phyloP scores from a whole-genome alignment of 1,140 invertebrate genomes.

The Tetragnatha versicolor region DNA sequence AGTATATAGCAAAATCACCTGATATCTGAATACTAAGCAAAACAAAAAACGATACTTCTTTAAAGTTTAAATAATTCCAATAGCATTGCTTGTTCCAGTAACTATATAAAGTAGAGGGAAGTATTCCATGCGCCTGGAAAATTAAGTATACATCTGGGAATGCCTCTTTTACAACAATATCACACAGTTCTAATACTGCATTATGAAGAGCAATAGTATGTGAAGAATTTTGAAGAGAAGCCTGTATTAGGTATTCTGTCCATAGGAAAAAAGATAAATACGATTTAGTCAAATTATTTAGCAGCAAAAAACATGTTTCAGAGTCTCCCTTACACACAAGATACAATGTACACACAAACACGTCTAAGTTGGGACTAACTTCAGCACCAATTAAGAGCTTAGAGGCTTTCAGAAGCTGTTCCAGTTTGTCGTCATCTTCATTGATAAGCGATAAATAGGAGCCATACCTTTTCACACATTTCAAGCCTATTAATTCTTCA shows the following conservation, averaged over 20 bases:
- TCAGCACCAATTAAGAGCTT: not conserved
- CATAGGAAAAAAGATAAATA: conserved; percentile 25
- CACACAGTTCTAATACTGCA: conserved; percentile 15
- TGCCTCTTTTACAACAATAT: conserved; percentile 24
- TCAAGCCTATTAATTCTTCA: conserved; percentile 9
- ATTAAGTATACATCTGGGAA: conserved; percentile 16
- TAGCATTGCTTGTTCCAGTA: conserved; percentile 39
- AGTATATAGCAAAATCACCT: conserved; percentile 35
- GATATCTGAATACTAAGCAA: conserved; percentile 17
- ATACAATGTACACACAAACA: conserved; percentile 24
- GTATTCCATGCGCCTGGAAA: conserved; percentile 8
- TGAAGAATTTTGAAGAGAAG: not conserved
- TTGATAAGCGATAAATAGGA: not conserved
- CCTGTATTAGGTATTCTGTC: not conserved
- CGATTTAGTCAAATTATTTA: conserved; percentile 21
- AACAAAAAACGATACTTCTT: conserved; percentile 23
- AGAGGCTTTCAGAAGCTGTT: conserved; percentile 21
- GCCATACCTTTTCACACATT: conserved; percentile 25
- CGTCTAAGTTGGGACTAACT: conserved; percentile 19
- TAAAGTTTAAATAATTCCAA: conserved; percentile 50
- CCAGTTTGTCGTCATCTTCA: not conserved
- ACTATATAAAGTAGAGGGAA: conserved; percentile 32
- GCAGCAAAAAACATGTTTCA: not conserved
- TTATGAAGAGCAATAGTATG: not conserved
- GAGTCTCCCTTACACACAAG: conserved; percentile 24